Conservation (phyloP, 2,113 vertebrate genomes). For the Zapus hudsonius region DNA sequence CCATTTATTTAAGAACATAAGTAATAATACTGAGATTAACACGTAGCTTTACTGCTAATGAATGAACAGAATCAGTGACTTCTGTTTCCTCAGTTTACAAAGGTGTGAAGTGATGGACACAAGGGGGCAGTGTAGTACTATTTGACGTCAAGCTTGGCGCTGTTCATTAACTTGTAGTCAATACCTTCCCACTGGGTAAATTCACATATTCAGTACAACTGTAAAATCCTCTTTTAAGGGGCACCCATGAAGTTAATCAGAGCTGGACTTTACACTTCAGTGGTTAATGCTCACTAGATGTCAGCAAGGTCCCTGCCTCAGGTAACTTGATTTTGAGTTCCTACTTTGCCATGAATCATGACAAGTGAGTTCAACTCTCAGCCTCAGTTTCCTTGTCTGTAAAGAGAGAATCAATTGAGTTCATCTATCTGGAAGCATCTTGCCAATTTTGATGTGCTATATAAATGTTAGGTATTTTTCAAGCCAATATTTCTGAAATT, state of each 20-base stretch:
- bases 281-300: not conserved
- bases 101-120: conserved; percentile 53
- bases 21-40: not conserved
- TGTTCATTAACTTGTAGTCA: not conserved
- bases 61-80: not conserved
- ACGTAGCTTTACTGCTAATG: not conserved
- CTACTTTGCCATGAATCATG: not conserved
- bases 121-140: conserved; percentile 67
- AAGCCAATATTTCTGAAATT: not conserved
- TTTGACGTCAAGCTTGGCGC: not conserved
- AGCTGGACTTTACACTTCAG: not conserved
- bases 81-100: not conserved
- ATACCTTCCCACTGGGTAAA: not conserved
- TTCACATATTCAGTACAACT: not conserved
- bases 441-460: not conserved
- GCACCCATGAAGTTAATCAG: not conserved
- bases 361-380: not conserved
- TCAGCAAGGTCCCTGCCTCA: not conserved
- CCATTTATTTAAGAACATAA: not conserved
- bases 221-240: not conserved
- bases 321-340: conserved; percentile 7
- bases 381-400: not conserved
- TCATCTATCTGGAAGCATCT: not conserved
- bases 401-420: not conserved
- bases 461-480: not conserved